phyloP scores from a whole-genome alignment of 2,113 vertebrate genomes.

The Apus apus region DNA sequence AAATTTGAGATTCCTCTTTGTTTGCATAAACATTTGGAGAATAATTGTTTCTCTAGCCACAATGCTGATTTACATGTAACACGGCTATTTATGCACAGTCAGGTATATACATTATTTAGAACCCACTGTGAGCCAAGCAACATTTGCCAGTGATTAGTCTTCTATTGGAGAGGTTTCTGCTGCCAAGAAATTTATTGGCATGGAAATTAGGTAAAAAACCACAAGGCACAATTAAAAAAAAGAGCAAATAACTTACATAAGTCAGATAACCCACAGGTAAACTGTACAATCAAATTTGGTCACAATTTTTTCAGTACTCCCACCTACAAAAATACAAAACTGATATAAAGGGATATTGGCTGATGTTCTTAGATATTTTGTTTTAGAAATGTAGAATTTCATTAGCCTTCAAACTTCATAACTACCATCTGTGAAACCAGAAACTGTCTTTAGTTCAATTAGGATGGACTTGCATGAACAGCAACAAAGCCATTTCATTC shows the following conservation, averaged over 20 bases:
- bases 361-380: neutral
- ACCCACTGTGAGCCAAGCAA: neutral
- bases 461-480: neutral
- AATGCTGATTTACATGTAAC: neutral
- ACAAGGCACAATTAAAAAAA: neutral
- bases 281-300: neutral
- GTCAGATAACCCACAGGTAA: neutral
- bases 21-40: neutral
- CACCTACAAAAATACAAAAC: neutral
- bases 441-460: neutral
- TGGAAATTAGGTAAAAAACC: conserved; percentile 14
- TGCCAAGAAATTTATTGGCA: neutral
- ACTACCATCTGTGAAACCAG: neutral
- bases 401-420: neutral
- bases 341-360: neutral
- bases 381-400: neutral
- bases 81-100: neutral
- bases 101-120: neutral
- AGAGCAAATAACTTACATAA: neutral
- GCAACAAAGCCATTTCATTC: neutral
- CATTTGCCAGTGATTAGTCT: neutral
- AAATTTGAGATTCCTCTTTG: neutral
- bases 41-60: neutral
- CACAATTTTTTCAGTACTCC: neutral
- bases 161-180: neutral